phyloP scores from a whole-genome alignment of 2,797 vertebrate genomes.

The Coreius guichenoti region DNA sequence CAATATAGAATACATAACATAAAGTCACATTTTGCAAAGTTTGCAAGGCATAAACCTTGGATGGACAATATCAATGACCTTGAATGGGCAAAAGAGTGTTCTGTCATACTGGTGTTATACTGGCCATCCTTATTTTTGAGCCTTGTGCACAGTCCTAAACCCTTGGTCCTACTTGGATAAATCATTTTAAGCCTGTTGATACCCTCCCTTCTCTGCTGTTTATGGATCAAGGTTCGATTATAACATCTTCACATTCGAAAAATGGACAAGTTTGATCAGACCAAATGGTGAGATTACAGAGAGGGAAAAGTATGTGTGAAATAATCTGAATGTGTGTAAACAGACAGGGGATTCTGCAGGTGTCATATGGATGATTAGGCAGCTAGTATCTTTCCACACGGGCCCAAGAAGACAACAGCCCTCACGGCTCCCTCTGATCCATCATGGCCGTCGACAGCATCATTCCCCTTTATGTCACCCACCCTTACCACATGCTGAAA shows the following conservation, averaged over 20 bases:
- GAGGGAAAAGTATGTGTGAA: neutral
- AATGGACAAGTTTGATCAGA: neutral
- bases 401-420: constrained; percentile 78
- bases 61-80: neutral
- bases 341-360: constrained; percentile 64
- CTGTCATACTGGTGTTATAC: neutral
- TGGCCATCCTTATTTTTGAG: neutral
- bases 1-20: neutral
- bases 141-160: neutral
- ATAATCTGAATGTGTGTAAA: constrained; percentile 28
- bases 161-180: neutral
- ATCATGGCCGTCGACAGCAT: constrained; percentile 91
- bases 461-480: constrained; percentile 91
- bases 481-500: constrained; percentile 79
- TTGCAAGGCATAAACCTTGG: neutral
- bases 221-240: neutral
- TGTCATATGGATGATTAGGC: constrained; percentile 87
- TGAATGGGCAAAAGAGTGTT: neutral
- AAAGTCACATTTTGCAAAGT: neutral
- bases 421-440: constrained; percentile 87
- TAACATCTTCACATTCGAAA: neutral
- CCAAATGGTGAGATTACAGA: neutral
- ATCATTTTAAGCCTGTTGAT: neutral
- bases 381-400: constrained; percentile 87
- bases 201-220: neutral